Percentiles rank a stretch among this genome's conserved stretches.
Evolutionary conservation across 35 echinoderm and acorn worm species (phyloP).

Genomic region (Stichopus chloronotus): DNA sequence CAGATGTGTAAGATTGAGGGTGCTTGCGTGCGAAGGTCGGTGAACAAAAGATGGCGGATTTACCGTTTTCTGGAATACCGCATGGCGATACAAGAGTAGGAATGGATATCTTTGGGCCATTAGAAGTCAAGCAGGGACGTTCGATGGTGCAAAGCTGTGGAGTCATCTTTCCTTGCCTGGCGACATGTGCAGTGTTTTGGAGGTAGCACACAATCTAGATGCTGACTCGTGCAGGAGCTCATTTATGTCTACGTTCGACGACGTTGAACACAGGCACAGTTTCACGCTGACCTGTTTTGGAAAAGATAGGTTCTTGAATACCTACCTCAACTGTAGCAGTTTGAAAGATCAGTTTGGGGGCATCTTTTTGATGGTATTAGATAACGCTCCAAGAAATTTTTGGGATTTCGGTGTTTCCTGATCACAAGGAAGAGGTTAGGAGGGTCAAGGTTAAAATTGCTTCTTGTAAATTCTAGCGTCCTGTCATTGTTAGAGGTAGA

Average conservation of each 20-base stretch:
- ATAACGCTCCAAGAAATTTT: slow-evolving; percentile 35
- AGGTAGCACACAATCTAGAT: slow-evolving; percentile 44
- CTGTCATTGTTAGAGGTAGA: slow-evolving; percentile 49
- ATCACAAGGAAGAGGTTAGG: slow-evolving; percentile 1
- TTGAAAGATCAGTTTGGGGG: slow-evolving; percentile 47
- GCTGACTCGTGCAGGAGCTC: slow-evolving; percentile 74
- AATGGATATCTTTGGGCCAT: slow-evolving; percentile 69
- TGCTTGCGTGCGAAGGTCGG: neutral
- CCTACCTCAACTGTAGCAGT: slow-evolving; percentile 19
- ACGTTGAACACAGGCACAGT: slow-evolving; percentile 24
- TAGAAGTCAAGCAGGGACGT: slow-evolving; percentile 67
- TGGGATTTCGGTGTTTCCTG: slow-evolving; percentile 21
- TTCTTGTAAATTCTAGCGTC: neutral
- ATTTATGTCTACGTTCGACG: slow-evolving; percentile 15
- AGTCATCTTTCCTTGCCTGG: slow-evolving; percentile 60
- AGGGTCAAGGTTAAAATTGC: slow-evolving; percentile 19
- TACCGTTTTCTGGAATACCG: slow-evolving; percentile 23
- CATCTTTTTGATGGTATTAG: slow-evolving; percentile 41
- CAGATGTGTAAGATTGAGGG: slow-evolving; percentile 40
- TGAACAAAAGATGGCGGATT: slow-evolving; percentile 62
- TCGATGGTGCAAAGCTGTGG: slow-evolving; percentile 55
- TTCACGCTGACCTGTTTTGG: slow-evolving; percentile 41
- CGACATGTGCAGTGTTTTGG: slow-evolving; percentile 61
- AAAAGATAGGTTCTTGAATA: slow-evolving; percentile 24
- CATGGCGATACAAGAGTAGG: slow-evolving; percentile 52